Evolutionary conservation across 2,888 invertebrate species (phyloP), one percentile per base, ranked within the genome.

Genomic region (Perdita meconis): DNA sequence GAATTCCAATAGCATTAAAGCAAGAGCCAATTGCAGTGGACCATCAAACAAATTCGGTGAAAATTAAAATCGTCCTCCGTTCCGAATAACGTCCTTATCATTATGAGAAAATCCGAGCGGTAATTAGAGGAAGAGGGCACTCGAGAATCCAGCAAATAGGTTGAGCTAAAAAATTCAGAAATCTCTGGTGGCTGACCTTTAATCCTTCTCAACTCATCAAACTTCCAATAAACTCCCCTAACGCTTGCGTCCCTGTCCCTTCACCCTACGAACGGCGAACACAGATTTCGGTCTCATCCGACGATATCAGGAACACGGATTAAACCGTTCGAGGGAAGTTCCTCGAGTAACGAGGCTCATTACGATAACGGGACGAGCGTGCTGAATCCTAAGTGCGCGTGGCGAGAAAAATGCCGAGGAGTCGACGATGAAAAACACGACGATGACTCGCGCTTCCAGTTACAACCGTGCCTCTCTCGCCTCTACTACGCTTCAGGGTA

Each of bases 341-440:
- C 38, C 53, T 59, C 16, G 13, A 19, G 61, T 75, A 80, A 80
- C 69, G 69, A 67, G 59, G 36, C 61, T 64, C 77, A 67, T 78
- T 75, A 78, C 63, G 69, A 74, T 78, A 75, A 74, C 74, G 50
- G 68, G 68, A 34, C 44, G 70, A 74, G 36, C 63, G 56, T 24
- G 50, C 55, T 66, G 81, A 81, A 81, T 78, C 55, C 74, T 68
- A 81, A 74, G 74, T 61, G 30, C 30, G 30, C 30, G 30, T 30
- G 47, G 47, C 47, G 68, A 56, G 71, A 64, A 65, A 72, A 78
- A 81, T 47, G 51, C 40, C 50, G 16, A 50, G 38, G 42, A 67
- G 47, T n/a, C 42, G 66, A 34, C 53, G 55, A 68, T 55, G 69
- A 42, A 59, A 42, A 59, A 64, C 70, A 59, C 47, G 47, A 64